These are phyloP conservation scores for Cirrhinus mrigala DNA, from an alignment of 2,797 vertebrate genomes.

Conservation along the genomic window DNA sequence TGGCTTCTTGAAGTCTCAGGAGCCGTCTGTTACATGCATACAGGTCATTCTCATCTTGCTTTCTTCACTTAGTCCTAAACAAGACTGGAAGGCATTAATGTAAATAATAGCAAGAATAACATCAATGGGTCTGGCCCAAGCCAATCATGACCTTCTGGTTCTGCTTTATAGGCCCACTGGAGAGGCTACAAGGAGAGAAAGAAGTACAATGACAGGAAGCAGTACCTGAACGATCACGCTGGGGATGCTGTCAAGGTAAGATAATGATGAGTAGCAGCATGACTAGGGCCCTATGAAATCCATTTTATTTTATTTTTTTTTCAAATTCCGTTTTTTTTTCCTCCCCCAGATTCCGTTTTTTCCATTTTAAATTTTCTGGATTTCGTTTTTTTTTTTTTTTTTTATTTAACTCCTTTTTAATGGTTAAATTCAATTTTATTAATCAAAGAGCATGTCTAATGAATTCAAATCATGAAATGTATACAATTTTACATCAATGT, in stretches of 20 bases:
- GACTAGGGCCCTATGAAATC: too few relatives aligned
- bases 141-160: neutral
- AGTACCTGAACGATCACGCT: conserved; percentile 85
- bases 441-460: too few relatives aligned
- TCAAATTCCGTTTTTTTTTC: too few relatives aligned
- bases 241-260: conserved; percentile 91
- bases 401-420: too few relatives aligned
- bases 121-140: neutral
- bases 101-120: neutral
- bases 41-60: conserved; percentile 80
- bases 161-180: conserved; percentile 87
- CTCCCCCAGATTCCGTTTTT: too few relatives aligned
- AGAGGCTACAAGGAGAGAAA: conserved; percentile 92
- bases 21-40: conserved; percentile 90
- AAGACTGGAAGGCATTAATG: neutral
- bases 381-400: too few relatives aligned
- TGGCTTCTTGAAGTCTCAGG: conserved; percentile 88
- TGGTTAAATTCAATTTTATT: too few relatives aligned
- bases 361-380: too few relatives aligned
- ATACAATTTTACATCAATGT: too few relatives aligned
- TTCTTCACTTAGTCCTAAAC: neutral
- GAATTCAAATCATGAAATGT: too few relatives aligned
- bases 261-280: neutral
- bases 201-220: conserved; percentile 83
- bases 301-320: too few relatives aligned